Base-by-base conservation (phyloP, 1,140 invertebrate species). In the Magallana ariakensis region DNA sequence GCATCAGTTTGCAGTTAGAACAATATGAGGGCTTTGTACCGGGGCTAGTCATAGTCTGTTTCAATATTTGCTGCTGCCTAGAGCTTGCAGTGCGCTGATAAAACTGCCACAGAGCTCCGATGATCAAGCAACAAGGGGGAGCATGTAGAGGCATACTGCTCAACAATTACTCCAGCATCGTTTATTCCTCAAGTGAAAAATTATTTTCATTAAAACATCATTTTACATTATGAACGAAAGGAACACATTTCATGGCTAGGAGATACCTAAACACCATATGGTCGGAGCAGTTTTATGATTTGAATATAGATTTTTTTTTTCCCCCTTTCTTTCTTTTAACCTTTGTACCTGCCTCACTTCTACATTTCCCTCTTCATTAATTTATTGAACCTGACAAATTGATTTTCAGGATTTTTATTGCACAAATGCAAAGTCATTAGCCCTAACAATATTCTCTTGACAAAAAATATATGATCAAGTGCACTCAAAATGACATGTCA, bases 131-230 rank as follows among this genome's bases (percentile, higher is more conserved):
- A 62, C 58, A 62, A 62, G 58, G 58, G 16, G 16, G 33, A 26
- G 66, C 66, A 75, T 75, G 66, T 19, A 75, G 26, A 75, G 66
- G 15, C 19, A 75, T 75, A 75, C 66, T 26, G 66, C 66, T 75
- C 22, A 75, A 75, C 66, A 75, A 75, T 75, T 75, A 75, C 66
- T 75, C 22, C 66, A 33, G 26, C 66, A 75, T 75, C 66, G 22
- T 19, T 75, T 75, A 75, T 75, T 33, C 66, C 22, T 75, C 66
- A 75, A 75, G 66, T 75, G 66, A 75, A 75, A 75, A 75, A 75
- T 75, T 75, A 75, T 75, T 75, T 75, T 75, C 66, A 75, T 75
- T 75, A 75, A 75, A 75, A 75, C 66, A 75, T 75, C 66, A 75
- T 75, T 75, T 22, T 75, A 75, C 66, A 75, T 75, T 75, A 75